Evolutionary conservation across 35 echinoderm and acorn worm species (phyloP), one percentile per base, ranked within the genome.

Genomic region (Acanthaster planci): DNA sequence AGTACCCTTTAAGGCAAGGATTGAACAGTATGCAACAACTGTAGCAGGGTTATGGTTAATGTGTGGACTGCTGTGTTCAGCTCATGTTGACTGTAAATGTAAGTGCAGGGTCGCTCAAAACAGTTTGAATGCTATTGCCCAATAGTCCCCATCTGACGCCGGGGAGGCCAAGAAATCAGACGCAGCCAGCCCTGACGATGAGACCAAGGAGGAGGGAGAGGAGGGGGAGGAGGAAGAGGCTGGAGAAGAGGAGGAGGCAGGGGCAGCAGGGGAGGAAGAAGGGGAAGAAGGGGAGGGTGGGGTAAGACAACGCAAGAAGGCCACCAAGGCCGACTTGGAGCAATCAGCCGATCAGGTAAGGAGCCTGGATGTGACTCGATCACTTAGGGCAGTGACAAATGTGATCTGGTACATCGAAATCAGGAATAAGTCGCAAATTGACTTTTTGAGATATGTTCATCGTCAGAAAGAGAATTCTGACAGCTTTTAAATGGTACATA

Each of bases 311-410:
- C 88, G 92, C 53, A 94, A 93, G 79, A 94, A 87, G 67, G 75
- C 87, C 40, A 90, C 92, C 60, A 94, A 94, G 52, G 87, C 92
- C 75, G 92, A 94, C 84, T 76, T 94, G 52, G 92, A 94, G 53
- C 81, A 89, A 58, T 40, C 92, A 16, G 39, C 92, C 51, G 86
- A 89, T 72, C 56, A 83, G 76, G 82, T 85, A 52, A 55, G 80
- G 42, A 4, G 42, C 42, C 12, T 47, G 42, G 42, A 12, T 6
- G 42, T 47, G 4, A 47, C 42, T 6, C 4, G 12, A 12, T 47
- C 42, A 4, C 4, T 12, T 47, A 47, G 42, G 42, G 12, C n/a
- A n/a, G n/a, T n/a, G n/a, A n/a, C n/a, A n/a, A n/a, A n/a, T n/a
- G n/a, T n/a, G n/a, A n/a, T n/a, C n/a, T n/a, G n/a, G n/a, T n/a